Conservation (phyloP, 2,797 vertebrate species). For the Tympanoctomys barrerae region DNA sequence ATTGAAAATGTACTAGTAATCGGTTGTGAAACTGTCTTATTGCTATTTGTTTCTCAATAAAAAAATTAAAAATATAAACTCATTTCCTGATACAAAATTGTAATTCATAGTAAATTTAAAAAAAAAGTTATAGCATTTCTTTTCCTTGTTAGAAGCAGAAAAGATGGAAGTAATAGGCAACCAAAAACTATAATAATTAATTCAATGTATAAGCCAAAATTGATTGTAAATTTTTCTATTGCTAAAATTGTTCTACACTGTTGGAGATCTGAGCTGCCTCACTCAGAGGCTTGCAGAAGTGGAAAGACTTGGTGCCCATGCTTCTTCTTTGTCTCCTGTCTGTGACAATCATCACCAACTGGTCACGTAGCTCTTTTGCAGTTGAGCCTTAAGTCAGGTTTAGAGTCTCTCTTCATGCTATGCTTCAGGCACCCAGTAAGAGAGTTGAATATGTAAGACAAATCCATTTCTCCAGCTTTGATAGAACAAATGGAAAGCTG, state of each 20-base stretch:
- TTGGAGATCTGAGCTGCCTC: not conserved
- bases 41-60: too few relatives aligned
- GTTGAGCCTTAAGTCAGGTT: not conserved
- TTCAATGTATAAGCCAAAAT: not conserved
- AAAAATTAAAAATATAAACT: too few relatives aligned
- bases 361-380: not conserved
- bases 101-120: too few relatives aligned
- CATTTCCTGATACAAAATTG: too few relatives aligned
- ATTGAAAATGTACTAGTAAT: too few relatives aligned
- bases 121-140: not conserved
- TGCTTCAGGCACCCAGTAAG: not conserved
- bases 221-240: conserved; percentile 20
- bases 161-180: not conserved
- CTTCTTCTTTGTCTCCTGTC: not conserved
- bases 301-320: not conserved
- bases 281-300: conserved; percentile 1
- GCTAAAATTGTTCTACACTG: not conserved
- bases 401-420: not conserved
- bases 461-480: not conserved
- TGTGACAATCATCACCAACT: not conserved
- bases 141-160: conserved; percentile 24
- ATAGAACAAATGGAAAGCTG: not conserved
- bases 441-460: not conserved
- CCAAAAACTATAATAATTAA: not conserved
- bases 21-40: too few relatives aligned